These are phyloP conservation scores for Aphelocoma coerulescens DNA, from an alignment of 2,113 vertebrate genomes.

Conservation along the genomic window DNA sequence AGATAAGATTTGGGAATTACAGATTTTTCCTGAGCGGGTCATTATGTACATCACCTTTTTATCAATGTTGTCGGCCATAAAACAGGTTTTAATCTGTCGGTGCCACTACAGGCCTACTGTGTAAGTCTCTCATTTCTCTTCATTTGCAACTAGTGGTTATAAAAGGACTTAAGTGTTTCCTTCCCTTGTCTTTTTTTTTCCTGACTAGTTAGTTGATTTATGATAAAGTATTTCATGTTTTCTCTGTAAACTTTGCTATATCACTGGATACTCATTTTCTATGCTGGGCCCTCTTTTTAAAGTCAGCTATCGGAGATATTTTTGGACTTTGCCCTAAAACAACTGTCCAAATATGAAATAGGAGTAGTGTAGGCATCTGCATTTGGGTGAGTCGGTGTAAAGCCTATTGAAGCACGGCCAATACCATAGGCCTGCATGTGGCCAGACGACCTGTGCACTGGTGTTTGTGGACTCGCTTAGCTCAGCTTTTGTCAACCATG, in stretches of 20 bases:
- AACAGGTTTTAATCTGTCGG: background rate
- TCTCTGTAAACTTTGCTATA: background rate
- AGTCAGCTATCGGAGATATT: background rate
- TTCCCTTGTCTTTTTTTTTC: background rate
- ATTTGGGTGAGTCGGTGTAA: background rate
- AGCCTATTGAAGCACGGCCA: background rate
- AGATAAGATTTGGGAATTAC: background rate
- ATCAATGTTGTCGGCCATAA: background rate
- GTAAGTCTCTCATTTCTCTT: background rate
- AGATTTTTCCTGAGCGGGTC: background rate
- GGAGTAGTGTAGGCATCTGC: background rate
- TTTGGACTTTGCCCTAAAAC: background rate
- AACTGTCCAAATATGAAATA: background rate
- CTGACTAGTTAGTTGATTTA: background rate
- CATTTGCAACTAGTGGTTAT: background rate
- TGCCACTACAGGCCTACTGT: background rate
- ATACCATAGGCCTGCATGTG: background rate
- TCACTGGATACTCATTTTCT: background rate
- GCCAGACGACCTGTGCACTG: accelerated
- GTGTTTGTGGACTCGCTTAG: accelerated
- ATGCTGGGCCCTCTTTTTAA: background rate
- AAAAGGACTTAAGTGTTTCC: background rate
- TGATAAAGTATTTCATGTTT: background rate
- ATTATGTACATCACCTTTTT: background rate
- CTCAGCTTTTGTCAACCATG: background rate